Percentiles rank a stretch among this genome's conserved stretches.
Conservation (phyloP, 2,888 invertebrate genomes). For the Chironomus riparius region DNA sequence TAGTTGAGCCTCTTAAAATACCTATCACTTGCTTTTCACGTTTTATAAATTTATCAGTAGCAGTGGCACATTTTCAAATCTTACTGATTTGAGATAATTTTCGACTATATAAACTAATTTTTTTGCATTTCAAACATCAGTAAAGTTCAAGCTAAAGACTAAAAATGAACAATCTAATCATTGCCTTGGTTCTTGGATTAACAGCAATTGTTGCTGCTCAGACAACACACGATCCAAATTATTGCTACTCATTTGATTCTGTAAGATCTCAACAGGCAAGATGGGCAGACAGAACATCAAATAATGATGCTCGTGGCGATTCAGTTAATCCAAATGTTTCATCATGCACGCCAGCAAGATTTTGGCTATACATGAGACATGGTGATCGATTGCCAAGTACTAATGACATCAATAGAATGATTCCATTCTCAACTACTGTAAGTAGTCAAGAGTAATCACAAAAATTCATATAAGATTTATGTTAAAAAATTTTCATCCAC, state of each 20-base stretch:
- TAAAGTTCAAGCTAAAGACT: no score
- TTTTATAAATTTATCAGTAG: background rate
- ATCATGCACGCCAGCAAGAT: constrained; percentile 4
- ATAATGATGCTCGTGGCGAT: background rate
- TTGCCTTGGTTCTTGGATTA: no score
- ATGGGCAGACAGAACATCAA: background rate
- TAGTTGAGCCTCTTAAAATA: background rate
- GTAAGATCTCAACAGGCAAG: background rate
- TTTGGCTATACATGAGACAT: constrained; percentile 1
- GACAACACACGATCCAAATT: background rate
- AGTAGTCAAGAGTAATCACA: background rate
- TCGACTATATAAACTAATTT: background rate
- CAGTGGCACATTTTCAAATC: background rate
- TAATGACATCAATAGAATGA: background rate
- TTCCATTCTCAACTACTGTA: background rate
- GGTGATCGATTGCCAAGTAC: background rate
- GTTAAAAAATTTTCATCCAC: no score
- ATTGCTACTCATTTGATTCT: constrained; percentile 2
- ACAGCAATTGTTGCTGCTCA: background rate
- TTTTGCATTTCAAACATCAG: no score
- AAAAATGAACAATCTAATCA: background rate
- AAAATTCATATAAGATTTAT: no score
- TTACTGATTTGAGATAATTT: background rate
- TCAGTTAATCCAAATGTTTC: constrained; percentile 2
- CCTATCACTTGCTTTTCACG: background rate